A percentile compares a stretch with the other conserved stretches of the same genome.
These are phyloP conservation scores for Drosophila helvetica DNA, from an alignment of 2,888 invertebrate genomes.

Conservation along the genomic window DNA sequence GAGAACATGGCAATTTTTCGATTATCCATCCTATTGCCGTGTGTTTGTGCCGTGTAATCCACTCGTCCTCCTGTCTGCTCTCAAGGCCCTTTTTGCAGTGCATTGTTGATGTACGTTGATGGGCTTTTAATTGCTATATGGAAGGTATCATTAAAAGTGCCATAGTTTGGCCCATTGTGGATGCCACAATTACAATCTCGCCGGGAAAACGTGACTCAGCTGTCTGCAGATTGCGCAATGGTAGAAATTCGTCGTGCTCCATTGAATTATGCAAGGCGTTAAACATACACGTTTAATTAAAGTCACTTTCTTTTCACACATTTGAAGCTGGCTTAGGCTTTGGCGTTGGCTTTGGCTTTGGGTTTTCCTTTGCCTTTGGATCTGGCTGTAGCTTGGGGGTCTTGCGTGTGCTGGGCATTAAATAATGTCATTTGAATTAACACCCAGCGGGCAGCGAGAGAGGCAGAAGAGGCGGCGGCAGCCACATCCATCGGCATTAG, in stretches of 20 bases:
- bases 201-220: conserved; percentile 42
- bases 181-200: conserved; percentile 4
- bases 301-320: conserved; percentile 72
- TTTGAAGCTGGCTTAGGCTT: conserved; percentile 13
- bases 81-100: conserved; percentile 12
- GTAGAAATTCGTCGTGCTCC: conserved; percentile 41
- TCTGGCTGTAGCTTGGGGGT: conserved; percentile 12
- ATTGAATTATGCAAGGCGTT: conserved; percentile 68
- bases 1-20: conserved; percentile 59
- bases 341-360: conserved; percentile 2
- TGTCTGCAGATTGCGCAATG: conserved; percentile 51
- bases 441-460: conserved; percentile 49
- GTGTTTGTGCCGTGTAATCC: conserved; percentile 34
- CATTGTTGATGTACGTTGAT: conserved; percentile 47
- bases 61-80: neutral
- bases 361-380: conserved; percentile 12
- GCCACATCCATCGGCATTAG: conserved; percentile 53
- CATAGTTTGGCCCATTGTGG: conserved; percentile 2
- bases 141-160: conserved; percentile 25
- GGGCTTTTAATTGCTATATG: conserved; percentile 57
- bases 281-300: conserved; percentile 70
- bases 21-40: conserved; percentile 27
- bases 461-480: neutral
- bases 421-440: conserved; percentile 77
- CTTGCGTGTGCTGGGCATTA: conserved; percentile 72